Evolutionary conservation across 2,797 vertebrate genomes (phyloP), one percentile per base, ranked within the genome.

Genomic region (Sorex maritimensis): DNA sequence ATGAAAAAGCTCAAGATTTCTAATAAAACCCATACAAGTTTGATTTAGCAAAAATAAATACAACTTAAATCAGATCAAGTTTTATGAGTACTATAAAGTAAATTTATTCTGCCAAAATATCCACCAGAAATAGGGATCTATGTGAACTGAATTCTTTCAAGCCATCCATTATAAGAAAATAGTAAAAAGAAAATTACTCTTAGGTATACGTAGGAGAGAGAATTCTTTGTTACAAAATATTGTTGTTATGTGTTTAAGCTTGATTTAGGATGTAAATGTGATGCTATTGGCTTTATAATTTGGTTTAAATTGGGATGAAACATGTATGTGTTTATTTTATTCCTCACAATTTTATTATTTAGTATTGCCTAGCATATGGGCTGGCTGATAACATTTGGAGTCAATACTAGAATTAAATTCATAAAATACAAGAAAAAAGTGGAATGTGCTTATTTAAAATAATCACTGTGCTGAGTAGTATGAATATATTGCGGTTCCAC

Each of bases 1-100:
- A 28, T 81, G 52, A 19, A 88, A 90, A 93, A 91, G 19, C 24
- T 26, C 11, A 91, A 49, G 3, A 72, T 84, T 7, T 13, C 55
- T 79, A 93, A 81, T 81, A 87, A 94, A 90, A 93, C 79, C 65
- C 82, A 93, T 41, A 24, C 30, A 13, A 67, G 24, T 81, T 17
- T 92, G 41, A 87, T 71, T 88, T 93, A 69, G 28, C 26, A 86
- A 88, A 95, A 84, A 86, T 88, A 86, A 94, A 88, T 88, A 92
- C 8, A 13, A 80, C 80, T 88, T 86, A 83, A 93, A 91, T 95
- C 55, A 94, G 28, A 88, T 67, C n/a, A 83, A n/a, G 77, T 89
- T 82, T 93, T 81, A 86, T 88, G 17, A 41, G 7, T 71, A 5
- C 12, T 79, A 61, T 78, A 75, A 94, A 72, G 41, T 90, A 44